Evolutionary conservation across 2,113 vertebrate genomes (phyloP), one percentile per base, ranked within the genome.

Genomic region (Propithecus coquereli): DNA sequence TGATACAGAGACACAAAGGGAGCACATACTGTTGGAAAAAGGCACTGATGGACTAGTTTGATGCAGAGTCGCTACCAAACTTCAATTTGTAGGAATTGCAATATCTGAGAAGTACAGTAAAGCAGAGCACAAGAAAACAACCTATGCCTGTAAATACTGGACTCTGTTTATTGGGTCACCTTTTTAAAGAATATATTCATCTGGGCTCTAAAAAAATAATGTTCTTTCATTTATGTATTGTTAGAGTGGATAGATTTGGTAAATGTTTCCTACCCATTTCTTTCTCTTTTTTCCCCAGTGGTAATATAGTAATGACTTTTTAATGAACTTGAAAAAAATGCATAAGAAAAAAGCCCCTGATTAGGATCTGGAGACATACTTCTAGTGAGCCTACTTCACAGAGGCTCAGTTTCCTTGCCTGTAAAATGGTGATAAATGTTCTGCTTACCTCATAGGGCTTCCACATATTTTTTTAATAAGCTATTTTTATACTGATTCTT

Each of bases 401-500:
- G 82, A 80, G 23, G 61, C 23, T 71, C 68, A 22, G 43, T 52
- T 93, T 63, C 37, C 61, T 79, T 93, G 70, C 40, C 79, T 89
- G n/a, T 89, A 52, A 52, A 95, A 61, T 37, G n/a, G 52, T 70
- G 85, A 95, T 93, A 84, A 70, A 70, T 70, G 63, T 61, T 90
- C 79, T 25, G 37, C 43, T 77, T 61, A 70, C 85, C 61, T 84
- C 86, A 40, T 32, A 52, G 43, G 79, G 65, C 30, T 85, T 84
- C 52, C 23, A 80, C 18, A 79, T 43, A 40, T n/a, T 57, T 76
- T 96, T 85, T 95, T 77, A 96, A n/a, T 66, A 89, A 85, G 40
- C 25, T 86, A 14, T 20, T 43, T 43, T 86, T 52, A 63, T 7
- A 45, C 54, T 66, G 8, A 85, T 90, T 82, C 8, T 23, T 50